Evolutionary conservation across 2,797 vertebrate genomes (phyloP).

Genomic region (Chelidonichthys spinosus): DNA sequence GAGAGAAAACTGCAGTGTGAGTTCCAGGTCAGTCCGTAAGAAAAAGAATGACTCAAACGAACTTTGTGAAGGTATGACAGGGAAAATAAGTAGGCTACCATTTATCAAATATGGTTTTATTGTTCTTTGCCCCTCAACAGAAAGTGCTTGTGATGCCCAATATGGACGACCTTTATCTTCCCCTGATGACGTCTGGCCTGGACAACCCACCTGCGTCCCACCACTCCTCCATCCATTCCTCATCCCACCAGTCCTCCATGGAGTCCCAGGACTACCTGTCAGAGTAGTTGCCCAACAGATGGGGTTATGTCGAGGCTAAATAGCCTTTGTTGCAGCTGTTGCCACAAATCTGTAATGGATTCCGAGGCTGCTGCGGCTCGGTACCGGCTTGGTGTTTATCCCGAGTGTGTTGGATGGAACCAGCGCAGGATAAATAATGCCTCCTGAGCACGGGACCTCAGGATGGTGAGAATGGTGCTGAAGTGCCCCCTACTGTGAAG

Average conservation of each 20-base stretch:
- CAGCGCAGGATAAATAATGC: conserved; percentile 15
- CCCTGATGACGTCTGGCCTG: conserved; percentile 89
- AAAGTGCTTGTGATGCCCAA: conserved; percentile 93
- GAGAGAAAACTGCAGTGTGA: conserved; percentile 91
- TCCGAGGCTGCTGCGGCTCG: conserved; percentile 24
- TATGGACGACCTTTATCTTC: conserved; percentile 91
- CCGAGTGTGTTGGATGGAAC: conserved; percentile 7
- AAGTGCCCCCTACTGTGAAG: conserved; percentile 45
- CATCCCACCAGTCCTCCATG: conserved; percentile 74
- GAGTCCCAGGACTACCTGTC: conserved; percentile 77
- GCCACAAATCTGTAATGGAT: conserved; percentile 16
- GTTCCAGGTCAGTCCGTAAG: conserved; percentile 86
- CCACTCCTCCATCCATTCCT: conserved; percentile 59
- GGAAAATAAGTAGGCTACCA: not conserved
- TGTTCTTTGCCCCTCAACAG: conserved; percentile 70
- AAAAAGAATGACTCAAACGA: not conserved
- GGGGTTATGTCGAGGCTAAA: not conserved
- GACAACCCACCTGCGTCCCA: conserved; percentile 73
- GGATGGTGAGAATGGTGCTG: conserved; percentile 25
- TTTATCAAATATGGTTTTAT: not conserved
- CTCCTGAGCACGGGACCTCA: not conserved
- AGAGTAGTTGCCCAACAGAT: conserved; percentile 51
- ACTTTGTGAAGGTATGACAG: not conserved
- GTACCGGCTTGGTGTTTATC: not conserved
- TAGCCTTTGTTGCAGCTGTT: conserved; percentile 15